Evolutionary conservation across 1,140 invertebrate genomes (phyloP), one percentile per base, ranked within the genome.

Genomic region (Planococcus citri): DNA sequence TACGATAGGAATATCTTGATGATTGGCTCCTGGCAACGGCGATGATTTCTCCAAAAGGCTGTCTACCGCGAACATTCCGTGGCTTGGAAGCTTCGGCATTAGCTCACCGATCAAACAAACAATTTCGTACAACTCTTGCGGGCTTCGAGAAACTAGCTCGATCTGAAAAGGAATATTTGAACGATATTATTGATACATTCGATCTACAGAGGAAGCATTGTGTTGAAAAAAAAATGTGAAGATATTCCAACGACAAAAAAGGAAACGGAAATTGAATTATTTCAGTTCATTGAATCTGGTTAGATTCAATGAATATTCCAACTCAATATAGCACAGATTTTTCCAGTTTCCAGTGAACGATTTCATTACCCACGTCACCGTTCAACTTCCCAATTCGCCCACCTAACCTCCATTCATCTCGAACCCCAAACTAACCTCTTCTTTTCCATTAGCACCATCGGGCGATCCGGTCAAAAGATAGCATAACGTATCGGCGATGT

Each of bases 121-220:
- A 70, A 98, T 94, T 81, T 97, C 95, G 78, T 95, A 95, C 73
- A 97, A 82, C 79, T 98, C 95, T 78, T 96, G 92, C 1, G 95
- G 94, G 72, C 90, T 92, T 68, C 95, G 85, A 14, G 91, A 84
- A 24, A 95, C 85, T 67, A 97, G 80, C 78, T 96, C 92, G 60
- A 95, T 86, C 81, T 91, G 72, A 10, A 69, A 70, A 72, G 2
- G n/a, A 9, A 2, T 9, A 9, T 51, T 51, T 51, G 12, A 51
- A 8, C 33, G 14, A 37, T 37, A 37, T 8, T 61, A 37, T 8
- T 37, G 6, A 8, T 6, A 14, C 29, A 71, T 70, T 69, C 17
- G 67, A 69, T 51, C 3, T 14, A 68, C 6, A 68, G 22, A 29
- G 12, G 29, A 68, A 27, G 25, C 9, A 68, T 27, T 29, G n/a